Evolutionary conservation across 1,140 invertebrate genomes (phyloP), one percentile per base, ranked within the genome.

Genomic region (Daktulosphaira vitifoliae): DNA sequence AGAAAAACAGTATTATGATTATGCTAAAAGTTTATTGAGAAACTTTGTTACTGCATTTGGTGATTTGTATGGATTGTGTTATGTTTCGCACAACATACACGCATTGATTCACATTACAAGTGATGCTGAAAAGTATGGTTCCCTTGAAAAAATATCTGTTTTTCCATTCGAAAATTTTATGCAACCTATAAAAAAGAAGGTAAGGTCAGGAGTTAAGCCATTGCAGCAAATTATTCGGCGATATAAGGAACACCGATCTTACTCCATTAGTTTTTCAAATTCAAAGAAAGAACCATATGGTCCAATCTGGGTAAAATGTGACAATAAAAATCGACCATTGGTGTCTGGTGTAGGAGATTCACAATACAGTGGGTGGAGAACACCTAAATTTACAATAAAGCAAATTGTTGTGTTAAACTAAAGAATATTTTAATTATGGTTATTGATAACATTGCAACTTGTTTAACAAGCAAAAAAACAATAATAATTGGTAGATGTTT

Each of bases 361-460:
- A 23, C 48, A 49, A 23, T 49, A 49, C 25, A 23, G 20, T 13
- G 46, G 46, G 11, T 49, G 20, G 18, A 49, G n/a, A 15, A 49
- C 15, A 22, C 22, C 13, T 22, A 15, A 23, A 22, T 49, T 48
- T 49, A 13, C 46, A 49, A 23, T 49, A 49, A 49, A 49, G 20
- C 46, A 1, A 22, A 49, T 49, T 23, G 25, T 23, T 49, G 22
- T 49, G 15, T 50, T 8, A n/a, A 50, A 26, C 13, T 25, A 1
- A 50, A 15, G 23, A 50, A 9, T 50, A 23, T 5, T 25, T 1
- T 2, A 13, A n/a, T 25, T n/a, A n/a, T 50, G 13, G n/a, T 25
- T 13, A 16, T 50, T 50, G 48, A 50, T 25, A 50, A 50, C 9
- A 50, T 50, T 25, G 48, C 23, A n/a, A 50, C 23, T 50, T 25